These are phyloP conservation scores for Semaprochilodus insignis DNA, from an alignment of 2,797 vertebrate genomes.

Conservation along the genomic window DNA sequence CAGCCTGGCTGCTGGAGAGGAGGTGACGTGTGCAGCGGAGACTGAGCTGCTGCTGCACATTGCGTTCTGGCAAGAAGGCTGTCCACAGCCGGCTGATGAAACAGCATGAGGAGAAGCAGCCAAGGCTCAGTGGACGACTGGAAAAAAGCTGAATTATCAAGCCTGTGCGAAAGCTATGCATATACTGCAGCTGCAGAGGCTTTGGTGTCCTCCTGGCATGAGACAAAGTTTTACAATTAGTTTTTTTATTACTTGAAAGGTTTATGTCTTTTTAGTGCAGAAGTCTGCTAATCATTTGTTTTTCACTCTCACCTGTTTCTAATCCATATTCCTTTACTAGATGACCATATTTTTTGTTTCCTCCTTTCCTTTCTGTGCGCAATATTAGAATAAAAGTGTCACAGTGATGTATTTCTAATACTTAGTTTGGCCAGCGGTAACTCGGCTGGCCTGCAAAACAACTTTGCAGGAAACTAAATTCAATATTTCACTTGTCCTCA, in stretches of 20 bases:
- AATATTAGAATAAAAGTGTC: background rate
- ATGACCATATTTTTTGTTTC: background rate
- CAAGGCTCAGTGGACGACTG: background rate
- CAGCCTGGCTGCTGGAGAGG: constrained; percentile 24
- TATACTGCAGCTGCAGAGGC: background rate
- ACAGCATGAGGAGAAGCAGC: background rate
- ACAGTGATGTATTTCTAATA: constrained; percentile 10
- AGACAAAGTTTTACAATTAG: background rate
- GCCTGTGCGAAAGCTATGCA: background rate
- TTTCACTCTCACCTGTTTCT: background rate
- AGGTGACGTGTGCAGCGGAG: constrained; percentile 36
- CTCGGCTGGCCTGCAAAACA: background rate
- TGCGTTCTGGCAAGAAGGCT: constrained; percentile 8
- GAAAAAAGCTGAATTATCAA: background rate
- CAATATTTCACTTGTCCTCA: background rate
- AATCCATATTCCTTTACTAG: background rate
- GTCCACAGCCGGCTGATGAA: background rate
- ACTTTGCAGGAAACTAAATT: background rate
- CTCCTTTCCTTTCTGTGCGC: background rate
- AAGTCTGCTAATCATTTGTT: background rate
- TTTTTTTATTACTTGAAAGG: no score
- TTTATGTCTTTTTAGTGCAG: background rate
- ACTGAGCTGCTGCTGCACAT: constrained; percentile 7
- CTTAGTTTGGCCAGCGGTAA: no score
- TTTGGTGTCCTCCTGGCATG: background rate